phyloP scores from a whole-genome alignment of 2,888 invertebrate species.

The Eupithecia subumbrata region DNA sequence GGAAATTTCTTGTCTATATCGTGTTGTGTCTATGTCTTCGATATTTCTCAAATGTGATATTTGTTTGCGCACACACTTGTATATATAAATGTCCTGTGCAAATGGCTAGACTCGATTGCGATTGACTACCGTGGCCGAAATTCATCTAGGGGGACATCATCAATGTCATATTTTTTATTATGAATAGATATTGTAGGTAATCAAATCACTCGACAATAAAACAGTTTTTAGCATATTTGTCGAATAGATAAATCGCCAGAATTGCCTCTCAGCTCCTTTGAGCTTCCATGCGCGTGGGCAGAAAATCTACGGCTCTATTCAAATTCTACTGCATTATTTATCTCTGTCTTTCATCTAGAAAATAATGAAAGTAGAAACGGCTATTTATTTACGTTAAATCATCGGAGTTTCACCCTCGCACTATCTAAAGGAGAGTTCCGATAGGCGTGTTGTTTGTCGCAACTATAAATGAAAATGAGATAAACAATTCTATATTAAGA shows the following conservation, averaged over 20 bases:
- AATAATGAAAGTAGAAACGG: conserved; percentile 1
- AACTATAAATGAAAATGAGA: not conserved
- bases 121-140: no score
- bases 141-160: no score
- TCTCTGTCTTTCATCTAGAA: conserved; percentile 11
- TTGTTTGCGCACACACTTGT: no score
- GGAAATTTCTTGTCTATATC: not conserved
- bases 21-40: not conserved
- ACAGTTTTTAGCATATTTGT: not conserved
- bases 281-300: conserved; percentile 20
- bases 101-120: not conserved
- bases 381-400: conserved; percentile 8
- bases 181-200: not conserved
- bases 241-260: not conserved
- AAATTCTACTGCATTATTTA: conserved; percentile 14
- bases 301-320: conserved; percentile 25
- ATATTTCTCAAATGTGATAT: not conserved
- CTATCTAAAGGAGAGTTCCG: not conserved
- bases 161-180: not conserved
- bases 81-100: no score
- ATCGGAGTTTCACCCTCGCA: not conserved
- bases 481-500: not conserved
- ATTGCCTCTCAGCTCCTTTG: conserved; percentile 7
- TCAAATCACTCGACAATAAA: not conserved
- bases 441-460: not conserved